phyloP scores from a whole-genome alignment of 2,113 vertebrate species.

The Zapornia atra region DNA sequence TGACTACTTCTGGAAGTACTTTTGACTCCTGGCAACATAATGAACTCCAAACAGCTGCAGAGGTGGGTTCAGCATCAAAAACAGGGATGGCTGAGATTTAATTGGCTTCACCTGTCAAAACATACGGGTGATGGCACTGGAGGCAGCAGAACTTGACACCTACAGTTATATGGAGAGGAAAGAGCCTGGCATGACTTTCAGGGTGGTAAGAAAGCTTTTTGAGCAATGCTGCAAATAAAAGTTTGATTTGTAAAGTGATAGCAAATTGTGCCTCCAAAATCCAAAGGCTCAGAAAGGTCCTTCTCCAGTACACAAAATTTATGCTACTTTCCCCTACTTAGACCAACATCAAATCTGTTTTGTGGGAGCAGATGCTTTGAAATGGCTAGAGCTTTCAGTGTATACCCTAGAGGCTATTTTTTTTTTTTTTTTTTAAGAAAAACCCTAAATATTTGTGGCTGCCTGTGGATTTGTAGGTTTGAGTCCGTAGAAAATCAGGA shows the following conservation, averaged over 20 bases:
- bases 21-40: neutral
- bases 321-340: neutral
- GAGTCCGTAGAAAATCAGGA: neutral
- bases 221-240: neutral
- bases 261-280: neutral
- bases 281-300: neutral
- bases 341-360: neutral
- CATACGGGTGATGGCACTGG: neutral
- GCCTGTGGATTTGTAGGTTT: neutral
- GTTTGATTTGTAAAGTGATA: neutral
- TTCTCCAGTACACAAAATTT: neutral
- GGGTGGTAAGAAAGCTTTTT: neutral
- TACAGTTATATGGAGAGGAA: neutral
- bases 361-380: neutral
- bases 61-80: neutral
- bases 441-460: neutral
- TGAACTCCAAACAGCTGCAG: constrained; percentile 7
- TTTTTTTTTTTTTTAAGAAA: neutral
- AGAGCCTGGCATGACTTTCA: neutral
- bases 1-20: neutral
- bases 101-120: constrained; percentile 33
- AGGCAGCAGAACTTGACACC: constrained; percentile 6
- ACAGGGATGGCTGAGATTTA: neutral
- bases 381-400: neutral
- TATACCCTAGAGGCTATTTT: neutral